Evolutionary conservation across 2,113 vertebrate genomes (phyloP), one percentile per base, ranked within the genome.

Genomic region (Papio anubis): DNA sequence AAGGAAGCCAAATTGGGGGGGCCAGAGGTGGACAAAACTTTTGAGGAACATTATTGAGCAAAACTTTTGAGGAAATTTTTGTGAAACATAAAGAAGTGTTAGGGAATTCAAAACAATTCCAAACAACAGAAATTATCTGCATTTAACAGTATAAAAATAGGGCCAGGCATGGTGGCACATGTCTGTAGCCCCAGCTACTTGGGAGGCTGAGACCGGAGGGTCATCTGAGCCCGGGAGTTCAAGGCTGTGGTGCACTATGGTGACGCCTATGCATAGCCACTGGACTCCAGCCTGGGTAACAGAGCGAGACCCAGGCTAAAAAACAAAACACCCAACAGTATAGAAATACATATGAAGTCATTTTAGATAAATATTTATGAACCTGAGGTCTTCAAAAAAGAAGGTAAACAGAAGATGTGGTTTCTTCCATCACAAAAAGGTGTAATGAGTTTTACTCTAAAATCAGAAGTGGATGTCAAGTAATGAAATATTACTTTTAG

Each of bases 61-160:
- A 92, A 92, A 72, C 23, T 40, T 68, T 4, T 1, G n/a, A 66
- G 43, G 38, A 73, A 48, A 61, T 32, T 79, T 89, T 59, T 86
- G 13, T 86, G 32, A 88, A 94, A 93, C 70, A 72, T 35, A 83
- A 68, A 75, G 86, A 66, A 75, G 75, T 73, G n/a, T 48, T 48
- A 88, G 32, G 43, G 35, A 85, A 78, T 68, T 59, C 64, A 92
- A 85, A 96, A 94, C 40, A 92, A 81, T 66, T 96, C 12, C 45
- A 52, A 95, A 90, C 55, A 91, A 95, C 12, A 88, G 35, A 75
- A 82, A 88, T 17, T 85, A 32, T 96, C 13, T 85, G 40, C n/a
- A 89, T 81, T 81, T 88, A 61, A 85, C 35, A 35, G 76, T 50
- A 79, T 11, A 50, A 30, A 50, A 18, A 50, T 8, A 48, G 72